Base-by-base conservation (phyloP, 2,797 vertebrate species). In the Crocodylus rhombifer region DNA sequence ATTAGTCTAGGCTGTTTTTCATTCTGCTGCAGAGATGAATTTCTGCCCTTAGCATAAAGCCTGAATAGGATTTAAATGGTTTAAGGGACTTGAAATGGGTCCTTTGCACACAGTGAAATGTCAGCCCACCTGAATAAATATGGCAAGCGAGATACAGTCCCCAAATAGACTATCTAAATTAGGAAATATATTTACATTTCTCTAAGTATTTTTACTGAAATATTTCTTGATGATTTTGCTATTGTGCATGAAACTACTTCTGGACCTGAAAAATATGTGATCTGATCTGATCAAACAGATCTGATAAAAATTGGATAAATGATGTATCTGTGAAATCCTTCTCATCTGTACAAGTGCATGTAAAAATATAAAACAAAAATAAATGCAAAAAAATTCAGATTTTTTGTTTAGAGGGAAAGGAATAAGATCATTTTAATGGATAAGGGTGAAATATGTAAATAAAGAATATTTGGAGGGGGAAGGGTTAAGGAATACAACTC, bases 371-470 rank as follows among this genome's bases (percentile, higher is more conserved):
- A n/a, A 89, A 82, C 7, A 7, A 82, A 93, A 86, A 7, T 51
- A 51, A 51, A 51, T 51, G 42, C 82, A 89, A 93, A 86, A 64
- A 23, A 75, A 16, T 18, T 17, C 60, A 61, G 9, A 51, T 51
- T 51, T 51, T 51, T 51, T 51, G 42, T 51, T 51, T 51, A 51
- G 42, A 10, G 42, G 2, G 5, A 25, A 18, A 18, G 63, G 8
- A 36, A 17, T 63, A 67, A 58, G 17, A 62, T 14, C 55, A 78
- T 86, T 89, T 26, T 64, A 84, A 71, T 21, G 82, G 25, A 65
- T 2, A 75, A n/a, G 77, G 87, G 13, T 87, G 51, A 92, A 86
- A 64, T 87, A 28, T 4, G 88, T 65, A 84, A 88, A 93, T 69
- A 91, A 57, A 21, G 3, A 71, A 83, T 93, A 79, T 92, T 76